Conservation (phyloP, 2,797 vertebrate genomes). For the Protonibea diacanthus region DNA sequence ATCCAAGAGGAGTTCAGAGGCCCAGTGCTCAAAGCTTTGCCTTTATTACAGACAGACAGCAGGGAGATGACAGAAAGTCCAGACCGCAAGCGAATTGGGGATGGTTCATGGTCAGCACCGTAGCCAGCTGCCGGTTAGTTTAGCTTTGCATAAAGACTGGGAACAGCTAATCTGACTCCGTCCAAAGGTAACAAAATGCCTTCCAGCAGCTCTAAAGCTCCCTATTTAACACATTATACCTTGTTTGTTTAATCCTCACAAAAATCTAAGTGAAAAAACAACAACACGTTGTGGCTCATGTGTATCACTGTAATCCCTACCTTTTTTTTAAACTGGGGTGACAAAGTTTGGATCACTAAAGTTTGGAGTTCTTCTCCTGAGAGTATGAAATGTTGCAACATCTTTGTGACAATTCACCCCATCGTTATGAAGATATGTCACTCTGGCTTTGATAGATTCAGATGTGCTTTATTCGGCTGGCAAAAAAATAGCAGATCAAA, state of each 20-base stretch:
- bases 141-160: not conserved
- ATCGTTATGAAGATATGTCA: not conserved
- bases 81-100: not conserved
- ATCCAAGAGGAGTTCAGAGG: not conserved
- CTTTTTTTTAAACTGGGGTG: not conserved
- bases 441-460: not conserved
- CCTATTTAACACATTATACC: not conserved
- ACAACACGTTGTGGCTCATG: no score
- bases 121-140: no score
- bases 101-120: no score
- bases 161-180: not conserved
- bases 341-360: not conserved
- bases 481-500: conserved; percentile 45
- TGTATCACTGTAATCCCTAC: not conserved
- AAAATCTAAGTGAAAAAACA: not conserved
- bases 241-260: not conserved
- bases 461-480: not conserved
- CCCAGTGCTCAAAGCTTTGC: not conserved
- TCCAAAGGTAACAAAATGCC: not conserved
- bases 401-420: not conserved
- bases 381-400: no score
- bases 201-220: not conserved
- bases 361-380: not conserved
- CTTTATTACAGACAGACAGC: not conserved
- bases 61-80: not conserved